Evolutionary conservation across 2,113 vertebrate species (phyloP), one percentile per base, ranked within the genome.

Genomic region (Emydura subglobosa): DNA sequence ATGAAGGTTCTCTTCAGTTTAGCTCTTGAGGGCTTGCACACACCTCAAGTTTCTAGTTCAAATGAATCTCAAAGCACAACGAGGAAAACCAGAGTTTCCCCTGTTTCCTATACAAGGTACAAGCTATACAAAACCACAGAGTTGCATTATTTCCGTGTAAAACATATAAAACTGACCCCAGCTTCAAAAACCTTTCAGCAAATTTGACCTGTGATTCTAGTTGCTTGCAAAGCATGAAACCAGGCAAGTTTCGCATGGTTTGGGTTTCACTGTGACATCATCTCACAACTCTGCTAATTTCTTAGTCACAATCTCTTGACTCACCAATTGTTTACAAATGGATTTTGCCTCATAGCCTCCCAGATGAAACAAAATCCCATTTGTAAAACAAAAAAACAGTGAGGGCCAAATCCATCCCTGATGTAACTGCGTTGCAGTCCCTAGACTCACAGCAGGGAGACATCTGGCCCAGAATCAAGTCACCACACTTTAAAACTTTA

Each of bases 391-490:
- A 49, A 0, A 3, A 25, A 61, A 22, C 1, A 89, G 54, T 1
- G 5, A 89, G 25, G 91, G 79, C 4, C 19, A 51, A 2, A 1
- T 2, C 8, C 22, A 68, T 86, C 2, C 14, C 82, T 12, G 16
- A 27, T 49, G 44, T 7, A 16, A 49, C 19, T 89, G 31, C 74
- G 42, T n/a, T 84, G 7, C 47, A 84, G 49, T 47, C 13, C 44
- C 93, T 79, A 82, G 72, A 86, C 5, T 57, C 76, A 84, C 0
- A 85, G 34, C n/a, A 92, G 44, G 9, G n/a, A 12, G 8, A 84
- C 3, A 0, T 0, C 79, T 27, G 39, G 12, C 74, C 74, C 74
- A 5, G 1, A 78, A 29, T 47, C 74, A 78, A 78, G 24, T 47
- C 27, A 42, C n/a, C 31, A 49, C 54, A 47, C 51, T 13, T 42